A percentile compares a stretch with the other conserved stretches of the same genome.
Evolutionary conservation across 2,113 vertebrate species (phyloP).

Genomic region (Ginglymostoma cirratum): DNA sequence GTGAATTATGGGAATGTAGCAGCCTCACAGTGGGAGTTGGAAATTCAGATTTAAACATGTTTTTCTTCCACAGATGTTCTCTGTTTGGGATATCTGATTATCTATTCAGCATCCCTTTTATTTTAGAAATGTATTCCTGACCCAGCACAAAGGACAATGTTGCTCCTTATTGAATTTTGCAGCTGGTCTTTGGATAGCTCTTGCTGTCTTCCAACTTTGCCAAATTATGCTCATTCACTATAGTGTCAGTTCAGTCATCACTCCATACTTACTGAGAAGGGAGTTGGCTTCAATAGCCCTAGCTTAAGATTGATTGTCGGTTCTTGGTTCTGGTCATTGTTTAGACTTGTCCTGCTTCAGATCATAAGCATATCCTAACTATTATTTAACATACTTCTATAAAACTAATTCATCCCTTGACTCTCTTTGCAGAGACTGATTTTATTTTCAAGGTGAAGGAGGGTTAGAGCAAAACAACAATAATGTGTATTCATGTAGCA

Average conservation of each 20-base stretch:
- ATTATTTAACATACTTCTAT: not conserved
- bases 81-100: conserved; percentile 14
- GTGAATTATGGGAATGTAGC: conserved; percentile 7
- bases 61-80: conserved; percentile 9
- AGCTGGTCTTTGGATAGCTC: not conserved
- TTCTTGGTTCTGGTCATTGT: not conserved
- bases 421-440: not conserved
- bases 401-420: not conserved
- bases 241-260: not conserved
- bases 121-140: conserved; percentile 9
- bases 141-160: not conserved
- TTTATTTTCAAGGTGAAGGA: not conserved
- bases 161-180: not conserved
- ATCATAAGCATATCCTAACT: not conserved
- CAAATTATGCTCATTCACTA: not conserved
- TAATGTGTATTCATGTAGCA: too few species aligned
- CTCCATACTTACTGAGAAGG: not conserved
- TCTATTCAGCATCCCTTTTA: conserved; percentile 6
- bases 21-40: conserved; percentile 22
- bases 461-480: not conserved
- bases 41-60: not conserved
- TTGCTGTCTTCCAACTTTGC: not conserved
- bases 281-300: not conserved
- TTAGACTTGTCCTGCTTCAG: not conserved
- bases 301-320: not conserved